Percentiles rank a stretch among this genome's conserved stretches.
phyloP scores from a whole-genome alignment of 1,140 invertebrate species.

The Druon quercuslanigerum region DNA sequence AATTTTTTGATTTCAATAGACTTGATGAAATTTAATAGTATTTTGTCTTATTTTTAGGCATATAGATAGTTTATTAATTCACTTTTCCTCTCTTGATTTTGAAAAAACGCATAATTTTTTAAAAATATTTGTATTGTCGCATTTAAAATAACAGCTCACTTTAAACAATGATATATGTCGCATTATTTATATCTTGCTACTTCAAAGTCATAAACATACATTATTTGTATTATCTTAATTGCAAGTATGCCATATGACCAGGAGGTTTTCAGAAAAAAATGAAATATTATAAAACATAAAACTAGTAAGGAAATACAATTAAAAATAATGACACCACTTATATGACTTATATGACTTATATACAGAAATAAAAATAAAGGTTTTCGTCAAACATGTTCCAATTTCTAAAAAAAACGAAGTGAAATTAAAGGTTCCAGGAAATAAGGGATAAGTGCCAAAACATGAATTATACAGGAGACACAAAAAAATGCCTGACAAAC shows the following conservation, averaged over 20 bases:
- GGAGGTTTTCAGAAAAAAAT: slow-evolving; percentile 14
- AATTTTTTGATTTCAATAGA: not conserved
- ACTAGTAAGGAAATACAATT: slow-evolving; percentile 2
- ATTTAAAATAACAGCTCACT: not conserved
- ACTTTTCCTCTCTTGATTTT: too few relatives aligned
- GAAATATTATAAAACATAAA: slow-evolving; percentile 21
- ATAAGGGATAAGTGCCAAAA: too few relatives aligned
- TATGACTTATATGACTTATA: slow-evolving; percentile 5
- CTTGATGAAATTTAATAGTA: not conserved
- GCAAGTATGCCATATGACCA: not conserved
- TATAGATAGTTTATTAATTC: too few relatives aligned
- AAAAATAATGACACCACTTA: slow-evolving; percentile 24
- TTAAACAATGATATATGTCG: not conserved
- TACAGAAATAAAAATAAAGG: too few relatives aligned
- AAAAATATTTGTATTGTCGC: too few relatives aligned
- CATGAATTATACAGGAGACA: too few relatives aligned
- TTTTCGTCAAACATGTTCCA: too few relatives aligned
- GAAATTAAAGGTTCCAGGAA: too few relatives aligned
- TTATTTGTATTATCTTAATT: slow-evolving; percentile 17
- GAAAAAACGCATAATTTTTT: too few relatives aligned
- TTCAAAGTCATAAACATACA: not conserved
- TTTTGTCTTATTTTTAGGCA: not conserved
- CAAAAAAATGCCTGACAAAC: too few relatives aligned
- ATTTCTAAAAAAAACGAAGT: too few relatives aligned
- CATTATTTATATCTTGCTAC: slow-evolving; percentile 14